Conservation (phyloP, 2,797 vertebrate genomes). For the Florisuga fusca region DNA sequence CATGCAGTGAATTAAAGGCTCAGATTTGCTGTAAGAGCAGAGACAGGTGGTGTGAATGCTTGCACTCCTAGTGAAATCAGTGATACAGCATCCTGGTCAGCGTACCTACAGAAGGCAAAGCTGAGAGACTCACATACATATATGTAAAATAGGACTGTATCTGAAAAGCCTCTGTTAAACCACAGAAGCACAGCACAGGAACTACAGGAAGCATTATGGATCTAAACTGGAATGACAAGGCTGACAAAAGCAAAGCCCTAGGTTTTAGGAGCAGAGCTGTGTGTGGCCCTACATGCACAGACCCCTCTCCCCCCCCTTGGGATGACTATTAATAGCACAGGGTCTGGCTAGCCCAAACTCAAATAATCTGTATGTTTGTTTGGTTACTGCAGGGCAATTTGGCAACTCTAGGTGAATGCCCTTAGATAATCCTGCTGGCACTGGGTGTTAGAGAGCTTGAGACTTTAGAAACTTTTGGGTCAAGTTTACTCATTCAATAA, state of each 20-base stretch:
- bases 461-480: slow-evolving; percentile 22
- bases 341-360: background rate
- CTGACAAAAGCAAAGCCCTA: background rate
- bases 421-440: background rate
- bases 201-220: background rate
- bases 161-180: background rate
- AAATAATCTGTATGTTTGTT: background rate
- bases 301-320: background rate
- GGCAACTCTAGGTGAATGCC: slow-evolving; percentile 7
- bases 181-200: background rate
- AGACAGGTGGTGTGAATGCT: background rate
- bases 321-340: background rate
- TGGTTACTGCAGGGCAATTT: background rate
- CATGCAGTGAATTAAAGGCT: background rate
- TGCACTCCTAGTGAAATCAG: background rate
- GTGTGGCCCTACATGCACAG: background rate
- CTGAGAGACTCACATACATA: accelerated
- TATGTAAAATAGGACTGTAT: background rate
- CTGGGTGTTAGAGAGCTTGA: background rate
- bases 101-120: background rate
- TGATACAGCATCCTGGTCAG: background rate
- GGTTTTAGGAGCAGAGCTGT: background rate
- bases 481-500: slow-evolving; percentile 40
- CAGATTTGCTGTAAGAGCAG: background rate
- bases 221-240: background rate